phyloP scores from a whole-genome alignment of 1,140 invertebrate genomes.

The Mizuhopecten yessoensis region DNA sequence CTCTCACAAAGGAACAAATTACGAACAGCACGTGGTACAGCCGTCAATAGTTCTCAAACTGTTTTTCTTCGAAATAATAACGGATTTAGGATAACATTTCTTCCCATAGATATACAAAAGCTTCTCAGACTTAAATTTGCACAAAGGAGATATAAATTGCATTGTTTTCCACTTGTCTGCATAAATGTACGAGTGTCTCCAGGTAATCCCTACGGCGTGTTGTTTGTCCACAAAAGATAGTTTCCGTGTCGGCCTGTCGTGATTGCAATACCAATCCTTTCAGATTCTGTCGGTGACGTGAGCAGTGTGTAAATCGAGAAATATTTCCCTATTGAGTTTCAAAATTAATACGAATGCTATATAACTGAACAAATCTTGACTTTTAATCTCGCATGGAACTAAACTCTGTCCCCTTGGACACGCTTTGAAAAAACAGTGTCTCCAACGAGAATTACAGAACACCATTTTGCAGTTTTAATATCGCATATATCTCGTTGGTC shows the following conservation, averaged over 20 bases:
- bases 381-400: neutral
- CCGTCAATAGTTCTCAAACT: neutral
- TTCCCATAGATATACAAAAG: neutral
- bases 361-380: neutral
- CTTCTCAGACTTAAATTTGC: neutral
- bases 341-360: neutral
- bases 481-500: neutral
- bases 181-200: neutral
- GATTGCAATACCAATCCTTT: neutral
- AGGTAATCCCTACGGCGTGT: neutral
- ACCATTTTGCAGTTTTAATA: neutral
- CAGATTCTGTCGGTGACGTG: neutral
- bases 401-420: neutral
- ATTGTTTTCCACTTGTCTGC: neutral
- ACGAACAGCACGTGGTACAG: neutral
- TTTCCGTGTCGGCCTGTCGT: neutral
- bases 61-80: neutral
- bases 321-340: slow-evolving; percentile 32
- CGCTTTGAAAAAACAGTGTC: neutral
- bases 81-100: neutral
- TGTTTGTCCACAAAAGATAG: neutral
- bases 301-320: neutral
- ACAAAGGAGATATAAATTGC: slow-evolving; percentile 14
- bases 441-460: neutral
- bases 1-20: neutral